A percentile compares a stretch with the other conserved stretches of the same genome.
These are phyloP conservation scores for Miniopterus natalensis DNA, from an alignment of 2,113 vertebrate genomes.

Conservation along the genomic window DNA sequence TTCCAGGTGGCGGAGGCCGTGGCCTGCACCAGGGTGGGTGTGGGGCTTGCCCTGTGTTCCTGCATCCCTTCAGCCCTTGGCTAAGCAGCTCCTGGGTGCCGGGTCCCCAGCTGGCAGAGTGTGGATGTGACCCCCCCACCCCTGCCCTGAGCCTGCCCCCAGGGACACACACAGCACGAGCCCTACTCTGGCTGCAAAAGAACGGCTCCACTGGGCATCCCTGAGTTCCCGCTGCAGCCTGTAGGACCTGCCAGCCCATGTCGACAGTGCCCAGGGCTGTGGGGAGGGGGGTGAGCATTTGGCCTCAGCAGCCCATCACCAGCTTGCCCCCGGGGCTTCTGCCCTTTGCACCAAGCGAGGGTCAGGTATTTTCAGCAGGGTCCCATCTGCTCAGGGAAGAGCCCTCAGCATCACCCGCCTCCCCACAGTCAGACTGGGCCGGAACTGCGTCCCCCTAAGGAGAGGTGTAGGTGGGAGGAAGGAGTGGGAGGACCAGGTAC, in stretches of 20 bases:
- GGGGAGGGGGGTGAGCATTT: accelerated
- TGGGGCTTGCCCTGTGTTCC: conserved; percentile 16
- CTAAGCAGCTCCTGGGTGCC: neutral
- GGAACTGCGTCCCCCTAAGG: neutral
- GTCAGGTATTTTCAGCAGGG: accelerated
- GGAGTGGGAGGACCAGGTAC: too few relatives aligned
- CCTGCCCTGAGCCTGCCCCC: neutral
- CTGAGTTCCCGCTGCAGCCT: neutral
- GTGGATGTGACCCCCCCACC: neutral
- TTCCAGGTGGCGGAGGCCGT: conserved; percentile 65
- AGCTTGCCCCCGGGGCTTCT: neutral
- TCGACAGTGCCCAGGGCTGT: too few relatives aligned
- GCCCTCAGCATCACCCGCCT: neutral
- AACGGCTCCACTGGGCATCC: too few relatives aligned
- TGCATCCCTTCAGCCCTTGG: neutral
- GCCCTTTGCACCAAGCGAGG: neutral
- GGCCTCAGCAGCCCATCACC: accelerated
- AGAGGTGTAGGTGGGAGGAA: neutral
- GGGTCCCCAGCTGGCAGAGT: neutral
- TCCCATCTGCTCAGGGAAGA: neutral
- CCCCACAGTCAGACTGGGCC: neutral
- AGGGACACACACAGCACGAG: neutral
- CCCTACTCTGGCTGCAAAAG: neutral
- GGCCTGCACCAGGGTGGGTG: conserved; percentile 44
- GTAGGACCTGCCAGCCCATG: neutral